Conservation (phyloP, 1,140 invertebrate genomes). For the Lordiphosa stackelbergi region DNA sequence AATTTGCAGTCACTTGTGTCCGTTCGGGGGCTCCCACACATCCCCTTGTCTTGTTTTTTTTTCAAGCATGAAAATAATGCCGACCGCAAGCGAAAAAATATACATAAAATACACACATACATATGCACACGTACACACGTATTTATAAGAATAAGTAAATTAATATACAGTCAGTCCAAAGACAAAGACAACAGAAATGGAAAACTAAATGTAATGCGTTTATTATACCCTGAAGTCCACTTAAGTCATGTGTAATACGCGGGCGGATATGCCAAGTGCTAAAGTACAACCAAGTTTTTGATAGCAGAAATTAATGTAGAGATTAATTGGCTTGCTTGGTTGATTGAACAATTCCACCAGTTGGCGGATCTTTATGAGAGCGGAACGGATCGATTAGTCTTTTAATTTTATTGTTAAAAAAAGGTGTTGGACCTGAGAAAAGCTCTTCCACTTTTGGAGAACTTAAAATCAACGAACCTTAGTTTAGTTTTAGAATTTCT, state of each 20-base stretch:
- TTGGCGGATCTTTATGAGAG: too few species aligned
- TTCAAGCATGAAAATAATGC: constrained; percentile 50
- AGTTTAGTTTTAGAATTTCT: too few species aligned
- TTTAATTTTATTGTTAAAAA: too few species aligned
- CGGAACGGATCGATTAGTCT: too few species aligned
- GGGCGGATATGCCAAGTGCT: too few species aligned
- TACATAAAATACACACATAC: constrained; percentile 15
- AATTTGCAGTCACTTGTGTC: constrained; percentile 60
- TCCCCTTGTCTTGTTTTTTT: constrained; percentile 32
- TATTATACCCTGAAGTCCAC: constrained; percentile 8
- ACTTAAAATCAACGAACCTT: too few species aligned
- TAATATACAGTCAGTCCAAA: constrained; percentile 44
- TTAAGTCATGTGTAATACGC: constrained; percentile 12
- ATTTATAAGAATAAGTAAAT: constrained; percentile 32
- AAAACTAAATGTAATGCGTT: constrained; percentile 34
- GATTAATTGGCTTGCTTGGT: too few species aligned
- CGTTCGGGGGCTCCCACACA: constrained; percentile 40
- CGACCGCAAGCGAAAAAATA: constrained; percentile 47
- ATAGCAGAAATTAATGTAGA: too few species aligned
- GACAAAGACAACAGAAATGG: constrained; percentile 17
- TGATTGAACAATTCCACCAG: too few species aligned
- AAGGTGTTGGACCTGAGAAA: too few species aligned
- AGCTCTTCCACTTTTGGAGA: too few species aligned
- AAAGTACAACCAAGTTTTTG: too few species aligned
- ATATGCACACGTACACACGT: constrained; percentile 6